Evolutionary conservation across 2,113 vertebrate genomes (phyloP).

Genomic region (Tylochromis polylepis): DNA sequence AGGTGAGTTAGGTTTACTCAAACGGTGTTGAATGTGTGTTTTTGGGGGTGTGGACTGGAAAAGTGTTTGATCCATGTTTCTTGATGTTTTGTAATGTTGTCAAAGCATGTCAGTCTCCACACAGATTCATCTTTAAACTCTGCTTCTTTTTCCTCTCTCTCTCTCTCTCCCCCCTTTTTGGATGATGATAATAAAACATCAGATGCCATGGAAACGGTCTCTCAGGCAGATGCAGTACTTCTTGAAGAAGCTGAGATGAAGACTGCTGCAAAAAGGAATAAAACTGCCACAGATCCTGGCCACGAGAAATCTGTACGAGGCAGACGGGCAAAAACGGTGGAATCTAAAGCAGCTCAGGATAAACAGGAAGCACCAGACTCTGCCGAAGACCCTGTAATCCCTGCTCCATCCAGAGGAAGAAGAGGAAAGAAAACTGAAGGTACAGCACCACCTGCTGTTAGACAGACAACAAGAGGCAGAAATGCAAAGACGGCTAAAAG

Average conservation of each 20-base stretch:
- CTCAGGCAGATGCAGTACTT: not conserved
- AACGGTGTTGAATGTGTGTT: not conserved
- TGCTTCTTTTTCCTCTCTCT: fast-evolving
- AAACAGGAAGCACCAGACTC: not conserved
- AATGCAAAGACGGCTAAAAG: not conserved
- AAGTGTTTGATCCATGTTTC: not conserved
- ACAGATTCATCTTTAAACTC: not conserved
- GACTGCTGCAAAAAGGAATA: not conserved
- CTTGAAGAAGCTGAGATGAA: not conserved
- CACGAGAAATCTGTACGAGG: not conserved
- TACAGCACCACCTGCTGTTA: slow-evolving; percentile 1
- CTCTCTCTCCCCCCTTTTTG: not conserved
- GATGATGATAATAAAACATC: not conserved
- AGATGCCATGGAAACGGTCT: not conserved
- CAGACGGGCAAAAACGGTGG: not conserved
- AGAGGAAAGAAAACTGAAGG: slow-evolving; percentile 47
- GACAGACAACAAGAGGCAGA: slow-evolving; percentile 40
- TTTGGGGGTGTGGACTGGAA: not conserved
- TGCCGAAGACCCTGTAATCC: not conserved
- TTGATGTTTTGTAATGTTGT: not conserved
- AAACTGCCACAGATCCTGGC: too few relatives aligned
- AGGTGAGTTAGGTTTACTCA: not conserved
- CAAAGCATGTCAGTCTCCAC: not conserved
- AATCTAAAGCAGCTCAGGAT: not conserved
- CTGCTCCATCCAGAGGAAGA: slow-evolving; percentile 46